Conservation (phyloP, 2,888 invertebrate genomes). For the Chromoteleia sp. region DNA sequence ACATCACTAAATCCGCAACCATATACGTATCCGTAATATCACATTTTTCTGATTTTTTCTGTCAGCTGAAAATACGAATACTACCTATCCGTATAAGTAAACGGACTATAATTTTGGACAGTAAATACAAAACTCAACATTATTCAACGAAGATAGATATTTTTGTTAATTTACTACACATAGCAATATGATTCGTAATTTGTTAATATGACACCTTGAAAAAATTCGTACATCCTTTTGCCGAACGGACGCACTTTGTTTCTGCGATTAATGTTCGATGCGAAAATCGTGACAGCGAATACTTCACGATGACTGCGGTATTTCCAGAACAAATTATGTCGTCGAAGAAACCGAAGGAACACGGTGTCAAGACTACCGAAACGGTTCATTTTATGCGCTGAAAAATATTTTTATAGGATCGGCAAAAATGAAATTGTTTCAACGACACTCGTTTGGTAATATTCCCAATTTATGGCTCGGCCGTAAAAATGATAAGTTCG, state of each 20-base stretch:
- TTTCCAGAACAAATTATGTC: conserved; percentile 77
- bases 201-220: background rate
- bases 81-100: no score
- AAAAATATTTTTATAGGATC: conserved; percentile 53
- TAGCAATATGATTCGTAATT: background rate
- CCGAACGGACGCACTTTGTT: conserved; percentile 15
- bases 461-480: conserved; percentile 22
- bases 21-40: no score
- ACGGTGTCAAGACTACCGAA: conserved; percentile 70
- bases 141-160: no score
- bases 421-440: conserved; percentile 53
- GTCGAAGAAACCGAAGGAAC: conserved; percentile 74
- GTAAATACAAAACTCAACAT: no score
- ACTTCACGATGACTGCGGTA: conserved; percentile 74
- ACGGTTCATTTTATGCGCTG: conserved; percentile 37
- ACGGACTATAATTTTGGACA: no score
- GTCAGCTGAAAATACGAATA: no score
- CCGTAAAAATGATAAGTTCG: conserved; percentile 21
- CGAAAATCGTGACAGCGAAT: conserved; percentile 76
- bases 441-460: conserved; percentile 27
- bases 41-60: no score
- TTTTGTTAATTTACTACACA: no score
- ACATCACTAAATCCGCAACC: no score
- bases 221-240: background rate
- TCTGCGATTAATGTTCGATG: conserved; percentile 51